phyloP scores from a whole-genome alignment of 2,797 vertebrate species.

The Rhyacichthys aspro region DNA sequence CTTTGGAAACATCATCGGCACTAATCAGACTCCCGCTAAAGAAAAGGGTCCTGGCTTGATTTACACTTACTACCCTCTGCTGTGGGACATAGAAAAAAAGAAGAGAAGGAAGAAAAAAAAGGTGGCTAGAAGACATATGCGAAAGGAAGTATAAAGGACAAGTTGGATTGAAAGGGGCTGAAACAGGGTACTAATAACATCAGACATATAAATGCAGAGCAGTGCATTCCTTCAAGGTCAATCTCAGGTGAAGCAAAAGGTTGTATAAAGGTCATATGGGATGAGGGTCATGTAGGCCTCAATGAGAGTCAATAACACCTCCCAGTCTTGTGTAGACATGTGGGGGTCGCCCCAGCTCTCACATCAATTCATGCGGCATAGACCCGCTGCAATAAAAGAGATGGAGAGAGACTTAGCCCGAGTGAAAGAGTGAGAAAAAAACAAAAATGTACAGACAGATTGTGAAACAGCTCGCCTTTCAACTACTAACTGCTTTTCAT shows the following conservation, averaged over 20 bases:
- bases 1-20: slow-evolving; percentile 87
- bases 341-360: slow-evolving; percentile 87
- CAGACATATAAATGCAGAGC: slow-evolving; percentile 58
- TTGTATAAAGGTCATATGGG: slow-evolving; percentile 85
- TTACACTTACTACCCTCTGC: slow-evolving; percentile 84
- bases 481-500: slow-evolving; percentile 98
- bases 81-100: slow-evolving; percentile 49
- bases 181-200: slow-evolving; percentile 56
- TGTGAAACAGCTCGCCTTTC: slow-evolving; percentile 95
- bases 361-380: slow-evolving; percentile 82
- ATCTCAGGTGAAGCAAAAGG: slow-evolving; percentile 92
- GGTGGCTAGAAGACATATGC: slow-evolving; percentile 15
- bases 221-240: slow-evolving; percentile 95
- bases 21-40: slow-evolving; percentile 87
- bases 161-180: slow-evolving; percentile 8
- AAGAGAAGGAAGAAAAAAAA: slow-evolving; percentile 14
- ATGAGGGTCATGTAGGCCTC: slow-evolving; percentile 87
- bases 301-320: slow-evolving; percentile 94
- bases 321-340: slow-evolving; percentile 85
- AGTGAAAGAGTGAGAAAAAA: slow-evolving; percentile 76
- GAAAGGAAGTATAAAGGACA: slow-evolving; percentile 37
- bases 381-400: slow-evolving; percentile 89
- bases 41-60: slow-evolving; percentile 80
- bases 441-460: slow-evolving; percentile 94
- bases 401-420: slow-evolving; percentile 75